Percentiles rank a stretch among this genome's conserved stretches.
Evolutionary conservation across 2,888 invertebrate species (phyloP).

Genomic region (Timandra comae): DNA sequence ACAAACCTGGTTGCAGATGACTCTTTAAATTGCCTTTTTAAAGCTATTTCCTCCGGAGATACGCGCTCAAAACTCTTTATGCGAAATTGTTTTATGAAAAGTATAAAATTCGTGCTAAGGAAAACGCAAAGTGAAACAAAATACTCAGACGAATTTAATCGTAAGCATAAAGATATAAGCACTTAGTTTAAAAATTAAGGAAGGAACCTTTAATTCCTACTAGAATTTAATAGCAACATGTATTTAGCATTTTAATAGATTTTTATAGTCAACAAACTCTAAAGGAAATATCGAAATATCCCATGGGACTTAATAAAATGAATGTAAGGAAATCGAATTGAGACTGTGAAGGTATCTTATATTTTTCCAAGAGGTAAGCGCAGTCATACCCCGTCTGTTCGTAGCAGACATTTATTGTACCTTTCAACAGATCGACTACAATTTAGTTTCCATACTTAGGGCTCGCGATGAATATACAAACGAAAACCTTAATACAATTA

Average conservation of each 20-base stretch:
- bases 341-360: constrained; percentile 42
- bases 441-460: constrained; percentile 16
- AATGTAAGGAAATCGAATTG: constrained; percentile 39
- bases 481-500: constrained; percentile 7
- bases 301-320: constrained; percentile 30
- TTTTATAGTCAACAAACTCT: constrained; percentile 13
- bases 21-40: constrained; percentile 36
- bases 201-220: too few relatives aligned
- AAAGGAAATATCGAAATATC: constrained; percentile 21
- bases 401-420: constrained; percentile 27
- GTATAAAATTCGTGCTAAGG: constrained; percentile 20
- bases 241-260: too few relatives aligned
- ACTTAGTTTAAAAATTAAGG: constrained; percentile 1
- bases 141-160: constrained; percentile 2
- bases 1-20: constrained; percentile 24
- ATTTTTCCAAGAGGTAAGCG: constrained; percentile 28
- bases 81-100: constrained; percentile 24
- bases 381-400: constrained; percentile 20
- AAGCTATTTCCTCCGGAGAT: constrained; percentile 29
- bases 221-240: neutral
- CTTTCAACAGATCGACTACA: constrained; percentile 21
- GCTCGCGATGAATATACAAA: constrained; percentile 4
- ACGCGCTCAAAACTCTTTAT: constrained; percentile 30
- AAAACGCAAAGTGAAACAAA: constrained; percentile 8
- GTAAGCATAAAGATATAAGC: constrained; percentile 3